Percentiles rank a stretch among this genome's conserved stretches.
Conservation (phyloP, 2,888 invertebrate species). For the Thalpophila matura region DNA sequence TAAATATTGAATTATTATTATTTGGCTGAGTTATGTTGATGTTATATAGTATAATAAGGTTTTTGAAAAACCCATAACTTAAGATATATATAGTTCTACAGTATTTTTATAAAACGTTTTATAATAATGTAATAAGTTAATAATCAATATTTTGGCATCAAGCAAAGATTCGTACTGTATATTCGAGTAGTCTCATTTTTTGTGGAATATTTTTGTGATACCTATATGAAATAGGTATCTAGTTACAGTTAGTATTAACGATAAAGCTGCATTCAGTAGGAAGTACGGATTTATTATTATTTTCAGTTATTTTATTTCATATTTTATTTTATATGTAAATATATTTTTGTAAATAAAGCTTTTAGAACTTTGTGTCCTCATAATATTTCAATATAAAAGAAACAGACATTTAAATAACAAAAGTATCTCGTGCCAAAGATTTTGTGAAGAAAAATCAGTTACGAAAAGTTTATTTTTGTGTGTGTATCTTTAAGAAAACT, state of each 20-base stretch:
- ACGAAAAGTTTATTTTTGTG: conserved; percentile 37
- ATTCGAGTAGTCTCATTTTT: conserved; percentile 31
- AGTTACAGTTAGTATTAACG: conserved; percentile 14
- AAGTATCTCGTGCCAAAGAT: conserved; percentile 68
- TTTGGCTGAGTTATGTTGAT: conserved; percentile 55
- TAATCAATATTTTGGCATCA: conserved; percentile 33
- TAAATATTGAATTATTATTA: conserved; percentile 57
- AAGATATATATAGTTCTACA: conserved; percentile 43
- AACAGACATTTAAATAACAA: conserved; percentile 44
- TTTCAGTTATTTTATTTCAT: conserved; percentile 43
- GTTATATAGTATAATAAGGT: conserved; percentile 39
- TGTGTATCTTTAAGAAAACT: conserved; percentile 23
- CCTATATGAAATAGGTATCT: conserved; percentile 14
- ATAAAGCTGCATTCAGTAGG: conserved; percentile 26
- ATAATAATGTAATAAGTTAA: conserved; percentile 33
- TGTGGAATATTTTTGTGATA: conserved; percentile 19
- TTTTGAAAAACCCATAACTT: conserved; percentile 40
- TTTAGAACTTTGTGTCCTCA: conserved; percentile 24
- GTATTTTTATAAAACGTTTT: conserved; percentile 58
- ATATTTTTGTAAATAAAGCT: conserved; percentile 57
- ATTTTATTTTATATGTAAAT: conserved; percentile 58
- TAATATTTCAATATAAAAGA: conserved; percentile 41
- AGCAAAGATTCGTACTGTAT: conserved; percentile 20
- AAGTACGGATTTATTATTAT: conserved; percentile 38
- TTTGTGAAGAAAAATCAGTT: conserved; percentile 55